Base-by-base conservation (phyloP, 2,888 invertebrate genomes). In the Melangyna quadrimaculata region DNA sequence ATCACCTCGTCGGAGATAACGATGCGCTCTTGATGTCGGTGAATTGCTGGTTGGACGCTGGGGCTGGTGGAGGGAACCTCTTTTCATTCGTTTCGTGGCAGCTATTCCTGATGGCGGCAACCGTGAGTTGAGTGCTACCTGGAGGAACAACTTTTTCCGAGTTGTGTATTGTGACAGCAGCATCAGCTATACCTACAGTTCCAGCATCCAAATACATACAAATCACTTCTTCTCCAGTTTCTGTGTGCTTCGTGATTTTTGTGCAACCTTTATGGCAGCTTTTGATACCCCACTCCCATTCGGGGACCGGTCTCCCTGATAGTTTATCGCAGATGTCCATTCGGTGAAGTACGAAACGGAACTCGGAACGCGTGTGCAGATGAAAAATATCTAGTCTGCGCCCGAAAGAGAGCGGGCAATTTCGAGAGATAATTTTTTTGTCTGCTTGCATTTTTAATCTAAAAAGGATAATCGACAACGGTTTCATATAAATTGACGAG, bases 261-360 rank as follows among this genome's bases (percentile, higher is more conserved):
- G 89, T 90, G 90, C 90, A 90, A 89, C 88, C 89, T 89, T 89
- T 88, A 88, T 88, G 88, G 87, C 88, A 88, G 88, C 78, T 78
- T 82, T 82, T 81, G 88, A 81, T 84, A 88, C 89, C 89, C 89
- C 88, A 89, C 84, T 80, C 79, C 83, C 74, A 83, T 83, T 77
- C 65, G 84, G 77, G 79, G 77, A 86, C 87, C 86, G 87, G 87
- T 81, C 84, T 79, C 83, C 87, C 83, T 91, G 91, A 92, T 92
- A 92, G 92, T 92, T 92, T 92, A 92, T 92, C 92, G 92, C 91
- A 91, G 92, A 92, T 92, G 91, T 91, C 91, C 92, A 91, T 91
- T 91, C 91, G 90, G 92, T 91, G 91, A 91, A 91, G 92, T 91
- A 91, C 91, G 91, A 90, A 90, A 91, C 91, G 91, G 91, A 91